phyloP scores from a whole-genome alignment of 2,113 vertebrate species.

The Globicephala melas region DNA sequence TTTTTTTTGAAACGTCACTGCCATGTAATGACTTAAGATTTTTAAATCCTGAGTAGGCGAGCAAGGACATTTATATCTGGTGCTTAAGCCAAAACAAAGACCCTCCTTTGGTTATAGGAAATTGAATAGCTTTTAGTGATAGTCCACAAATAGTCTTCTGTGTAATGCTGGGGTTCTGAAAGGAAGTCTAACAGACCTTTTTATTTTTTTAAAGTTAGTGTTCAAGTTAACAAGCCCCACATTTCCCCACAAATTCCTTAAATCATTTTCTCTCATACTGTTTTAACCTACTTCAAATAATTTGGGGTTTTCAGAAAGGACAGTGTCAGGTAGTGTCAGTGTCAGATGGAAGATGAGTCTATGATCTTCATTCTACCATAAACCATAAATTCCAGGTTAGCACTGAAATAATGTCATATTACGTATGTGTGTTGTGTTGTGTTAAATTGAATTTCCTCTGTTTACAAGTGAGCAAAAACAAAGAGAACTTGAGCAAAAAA shows the following conservation, averaged over 20 bases:
- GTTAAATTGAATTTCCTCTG: neutral
- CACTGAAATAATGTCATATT: neutral
- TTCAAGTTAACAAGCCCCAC: neutral
- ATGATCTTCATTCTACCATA: neutral
- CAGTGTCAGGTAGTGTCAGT: neutral
- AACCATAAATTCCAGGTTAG: neutral
- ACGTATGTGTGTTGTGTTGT: neutral
- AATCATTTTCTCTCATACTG: neutral
- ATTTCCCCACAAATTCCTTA: neutral
- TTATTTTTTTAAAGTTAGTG: neutral
- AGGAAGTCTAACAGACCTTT: neutral
- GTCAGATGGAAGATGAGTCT: neutral
- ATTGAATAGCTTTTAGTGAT: neutral
- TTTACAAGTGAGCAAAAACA: neutral
- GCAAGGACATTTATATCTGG: neutral
- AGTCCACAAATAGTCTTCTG: neutral
- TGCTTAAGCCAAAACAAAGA: neutral
- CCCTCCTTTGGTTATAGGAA: neutral
- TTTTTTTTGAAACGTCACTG: neutral
- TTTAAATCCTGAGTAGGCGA: constrained; percentile 9
- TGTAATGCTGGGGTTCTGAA: neutral
- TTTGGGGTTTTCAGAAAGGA: neutral
- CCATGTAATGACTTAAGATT: constrained; percentile 16
- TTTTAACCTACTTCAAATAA: neutral
- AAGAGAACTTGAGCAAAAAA: neutral